Conservation (phyloP, 2,797 vertebrate genomes). For the Gymnothorax javanicus region DNA sequence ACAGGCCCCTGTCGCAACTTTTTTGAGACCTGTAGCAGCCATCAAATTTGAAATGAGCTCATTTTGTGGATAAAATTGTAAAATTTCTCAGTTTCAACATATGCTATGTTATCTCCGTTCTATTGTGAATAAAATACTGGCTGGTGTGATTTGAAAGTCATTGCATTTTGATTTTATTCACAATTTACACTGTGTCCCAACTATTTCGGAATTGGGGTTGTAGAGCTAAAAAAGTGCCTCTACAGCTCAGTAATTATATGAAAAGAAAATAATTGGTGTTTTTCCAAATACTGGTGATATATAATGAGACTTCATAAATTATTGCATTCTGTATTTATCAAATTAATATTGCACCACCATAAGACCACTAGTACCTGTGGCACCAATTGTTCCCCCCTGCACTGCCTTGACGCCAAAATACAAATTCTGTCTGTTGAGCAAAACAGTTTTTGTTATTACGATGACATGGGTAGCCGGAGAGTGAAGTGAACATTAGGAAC, state of each 20-base stretch:
- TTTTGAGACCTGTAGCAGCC: too few species aligned
- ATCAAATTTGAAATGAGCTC: too few species aligned
- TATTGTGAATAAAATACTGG: too few species aligned
- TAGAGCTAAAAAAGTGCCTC: neutral
- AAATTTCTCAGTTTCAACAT: too few species aligned
- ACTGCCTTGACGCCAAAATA: neutral
- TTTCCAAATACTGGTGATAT: neutral
- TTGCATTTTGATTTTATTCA: too few species aligned
- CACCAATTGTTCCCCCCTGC: neutral
- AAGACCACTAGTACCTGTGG: neutral
- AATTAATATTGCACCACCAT: neutral
- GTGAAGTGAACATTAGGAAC: conserved; percentile 13
- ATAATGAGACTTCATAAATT: neutral
- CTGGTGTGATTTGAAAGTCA: too few species aligned
- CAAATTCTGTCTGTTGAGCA: neutral
- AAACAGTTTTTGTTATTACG: neutral
- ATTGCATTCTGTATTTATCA: neutral
- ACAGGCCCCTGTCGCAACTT: too few species aligned
- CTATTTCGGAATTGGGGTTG: too few species aligned
- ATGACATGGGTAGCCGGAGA: neutral
- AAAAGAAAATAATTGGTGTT: neutral
- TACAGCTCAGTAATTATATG: neutral
- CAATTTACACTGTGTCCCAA: too few species aligned
- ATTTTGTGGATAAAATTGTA: too few species aligned
- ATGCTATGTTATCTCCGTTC: too few species aligned